phyloP scores from a whole-genome alignment of 2,888 invertebrate species.

The Branchipolynoe longqiensis region DNA sequence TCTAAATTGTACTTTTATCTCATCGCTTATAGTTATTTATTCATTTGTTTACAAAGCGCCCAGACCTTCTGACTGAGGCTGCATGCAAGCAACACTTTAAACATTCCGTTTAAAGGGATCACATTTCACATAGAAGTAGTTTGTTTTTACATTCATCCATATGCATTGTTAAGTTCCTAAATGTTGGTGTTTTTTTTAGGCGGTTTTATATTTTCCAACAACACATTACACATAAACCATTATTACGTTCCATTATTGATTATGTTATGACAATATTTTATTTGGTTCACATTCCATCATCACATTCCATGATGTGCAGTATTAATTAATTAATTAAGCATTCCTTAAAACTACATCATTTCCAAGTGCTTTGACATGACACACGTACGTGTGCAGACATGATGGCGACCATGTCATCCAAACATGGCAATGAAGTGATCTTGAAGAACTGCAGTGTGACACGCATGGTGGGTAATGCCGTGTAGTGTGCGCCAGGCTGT shows the following conservation, averaged over 20 bases:
- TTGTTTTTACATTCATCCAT: not conserved
- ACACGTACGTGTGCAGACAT: slow-evolving; percentile 17
- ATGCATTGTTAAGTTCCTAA: slow-evolving; percentile 13
- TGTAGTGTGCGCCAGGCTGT: too few relatives aligned
- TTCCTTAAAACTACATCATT: too few relatives aligned
- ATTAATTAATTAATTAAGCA: too few relatives aligned
- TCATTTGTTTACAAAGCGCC: not conserved
- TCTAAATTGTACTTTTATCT: too few relatives aligned
- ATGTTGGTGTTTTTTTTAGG: slow-evolving; percentile 6
- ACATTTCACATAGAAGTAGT: not conserved
- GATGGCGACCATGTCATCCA: not conserved
- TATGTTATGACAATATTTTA: slow-evolving; percentile 29
- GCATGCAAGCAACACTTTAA: not conserved
- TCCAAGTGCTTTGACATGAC: not conserved
- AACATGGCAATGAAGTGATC: slow-evolving; percentile 34
- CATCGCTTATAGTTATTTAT: too few relatives aligned
- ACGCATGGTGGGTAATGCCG: not conserved
- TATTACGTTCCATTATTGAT: not conserved
- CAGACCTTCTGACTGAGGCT: not conserved
- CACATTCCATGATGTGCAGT: slow-evolving; percentile 26
- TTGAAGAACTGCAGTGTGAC: not conserved
- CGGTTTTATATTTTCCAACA: not conserved
- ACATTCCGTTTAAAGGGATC: slow-evolving; percentile 35
- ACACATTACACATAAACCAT: not conserved
- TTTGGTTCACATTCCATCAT: slow-evolving; percentile 14